Percentiles rank a stretch among this genome's conserved stretches.
Conservation (phyloP, 2,113 vertebrate genomes). For the Rutilus rutilus region DNA sequence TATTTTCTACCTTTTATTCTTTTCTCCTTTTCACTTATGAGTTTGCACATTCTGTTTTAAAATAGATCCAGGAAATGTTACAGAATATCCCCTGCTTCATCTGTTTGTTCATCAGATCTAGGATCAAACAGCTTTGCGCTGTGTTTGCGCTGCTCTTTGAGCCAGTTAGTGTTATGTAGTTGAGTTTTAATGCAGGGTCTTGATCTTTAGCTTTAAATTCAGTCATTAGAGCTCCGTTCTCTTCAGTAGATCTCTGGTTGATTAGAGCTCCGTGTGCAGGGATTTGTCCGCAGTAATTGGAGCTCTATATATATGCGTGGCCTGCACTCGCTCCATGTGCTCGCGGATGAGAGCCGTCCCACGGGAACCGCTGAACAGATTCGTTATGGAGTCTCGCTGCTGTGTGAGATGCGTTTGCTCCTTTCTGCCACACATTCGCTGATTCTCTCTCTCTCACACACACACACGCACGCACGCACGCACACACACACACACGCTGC, state of each 20-base stretch:
- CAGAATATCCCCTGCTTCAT: neutral
- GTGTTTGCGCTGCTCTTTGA: constrained; percentile 27
- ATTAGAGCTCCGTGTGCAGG: constrained; percentile 57
- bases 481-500: neutral
- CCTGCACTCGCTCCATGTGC: constrained; percentile 46
- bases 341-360: constrained; percentile 61
- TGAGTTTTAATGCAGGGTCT: constrained; percentile 58
- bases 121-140: constrained; percentile 31
- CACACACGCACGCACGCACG: neutral
- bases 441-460: neutral
- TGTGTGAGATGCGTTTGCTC: constrained; percentile 62
- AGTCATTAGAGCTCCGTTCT: constrained; percentile 63
- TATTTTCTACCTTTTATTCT: neutral
- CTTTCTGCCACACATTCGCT: constrained; percentile 56
- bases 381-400: constrained; percentile 60
- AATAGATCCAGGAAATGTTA: neutral
- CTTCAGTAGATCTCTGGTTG: constrained; percentile 57
- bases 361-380: constrained; percentile 63
- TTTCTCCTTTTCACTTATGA: neutral
- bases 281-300: constrained; percentile 64
- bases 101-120: constrained; percentile 8
- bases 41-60: neutral
- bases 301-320: constrained; percentile 39
- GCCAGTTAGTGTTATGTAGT: constrained; percentile 10
- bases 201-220: constrained; percentile 65